Conservation (phyloP, 2,113 vertebrate genomes). For the Ardeotis arabs region DNA sequence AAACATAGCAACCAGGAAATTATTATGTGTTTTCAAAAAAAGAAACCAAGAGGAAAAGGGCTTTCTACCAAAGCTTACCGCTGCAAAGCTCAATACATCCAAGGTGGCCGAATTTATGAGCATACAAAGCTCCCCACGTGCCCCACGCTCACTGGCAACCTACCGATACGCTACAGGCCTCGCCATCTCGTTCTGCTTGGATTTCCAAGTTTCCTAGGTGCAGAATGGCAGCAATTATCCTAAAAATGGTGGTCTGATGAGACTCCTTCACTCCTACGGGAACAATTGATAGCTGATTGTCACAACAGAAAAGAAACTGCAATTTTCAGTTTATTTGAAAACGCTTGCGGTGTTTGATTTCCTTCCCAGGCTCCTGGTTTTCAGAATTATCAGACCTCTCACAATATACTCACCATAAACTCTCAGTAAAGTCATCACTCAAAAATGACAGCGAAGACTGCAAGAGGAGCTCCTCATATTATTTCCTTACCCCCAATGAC, state of each 20-base stretch:
- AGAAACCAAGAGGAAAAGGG: neutral
- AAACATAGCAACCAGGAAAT: neutral
- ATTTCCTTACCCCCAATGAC: neutral
- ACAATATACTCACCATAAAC: neutral
- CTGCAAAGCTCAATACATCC: neutral
- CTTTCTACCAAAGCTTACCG: neutral
- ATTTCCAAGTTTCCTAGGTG: constrained; percentile 92
- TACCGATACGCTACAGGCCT: constrained; percentile 85
- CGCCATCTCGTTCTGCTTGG: constrained; percentile 79
- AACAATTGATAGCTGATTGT: constrained; percentile 6
- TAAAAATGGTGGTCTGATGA: constrained; percentile 88
- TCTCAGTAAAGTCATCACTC: neutral
- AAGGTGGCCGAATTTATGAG: accelerated
- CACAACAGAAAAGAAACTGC: neutral
- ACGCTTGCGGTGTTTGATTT: neutral
- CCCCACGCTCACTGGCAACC: neutral
- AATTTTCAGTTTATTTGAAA: neutral
- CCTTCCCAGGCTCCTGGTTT: neutral
- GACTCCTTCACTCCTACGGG: constrained; percentile 86
- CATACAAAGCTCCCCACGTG: neutral
- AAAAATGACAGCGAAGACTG: neutral
- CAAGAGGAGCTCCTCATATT: neutral
- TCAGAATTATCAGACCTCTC: neutral
- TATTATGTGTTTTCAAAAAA: neutral
- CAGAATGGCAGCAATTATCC: constrained; percentile 89